Evolutionary conservation across 23 tunicate species (phyloP), one percentile per base, ranked within the genome.

Genomic region (Halocynthia roretzi): DNA sequence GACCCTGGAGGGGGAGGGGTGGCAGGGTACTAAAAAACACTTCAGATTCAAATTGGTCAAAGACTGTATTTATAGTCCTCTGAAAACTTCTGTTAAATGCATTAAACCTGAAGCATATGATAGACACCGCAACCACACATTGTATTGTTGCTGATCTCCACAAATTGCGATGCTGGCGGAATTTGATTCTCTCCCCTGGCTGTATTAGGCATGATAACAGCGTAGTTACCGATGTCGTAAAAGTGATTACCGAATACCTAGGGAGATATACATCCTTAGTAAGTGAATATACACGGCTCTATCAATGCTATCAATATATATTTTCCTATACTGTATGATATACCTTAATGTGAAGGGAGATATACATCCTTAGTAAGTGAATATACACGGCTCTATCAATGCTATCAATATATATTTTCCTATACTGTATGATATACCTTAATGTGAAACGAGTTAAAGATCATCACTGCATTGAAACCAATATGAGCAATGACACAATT

Each of bases 121-220:
- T 48, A 60, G 4, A 83, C 87, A 6, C 87, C 87, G 61, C 87
- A 83, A 50, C 87, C 87, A 52, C 65, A 44, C 23, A 83, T 68
- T 10, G 87, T 83, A 22, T 77, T 83, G 9, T 62, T 61, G 62
- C 22, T 61, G 44, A 82, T 61, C 2, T 9, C 17, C 8, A 75
- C 62, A 54, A 75, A 48, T 75, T 61, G 50, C 10, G 79, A 10
- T 56, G 64, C 71, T 19, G 55, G 22, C 20, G 52, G 8, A 54
- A 20, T 65, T 48, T 20, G n/a, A 65, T 40, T 20, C 10, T 65
- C 5, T 65, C 70, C 48, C 31, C 31, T 65, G 22, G 48, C 70
- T 10, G 70, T 65, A 48, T 65, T 48, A 10, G 70, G 48, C 22
- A 83, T 72, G 8, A 51, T 63, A 17, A 83, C 17, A 31, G 71